Conservation (phyloP, 2,113 vertebrate genomes). For the Ophthalmolycus amberensis region DNA sequence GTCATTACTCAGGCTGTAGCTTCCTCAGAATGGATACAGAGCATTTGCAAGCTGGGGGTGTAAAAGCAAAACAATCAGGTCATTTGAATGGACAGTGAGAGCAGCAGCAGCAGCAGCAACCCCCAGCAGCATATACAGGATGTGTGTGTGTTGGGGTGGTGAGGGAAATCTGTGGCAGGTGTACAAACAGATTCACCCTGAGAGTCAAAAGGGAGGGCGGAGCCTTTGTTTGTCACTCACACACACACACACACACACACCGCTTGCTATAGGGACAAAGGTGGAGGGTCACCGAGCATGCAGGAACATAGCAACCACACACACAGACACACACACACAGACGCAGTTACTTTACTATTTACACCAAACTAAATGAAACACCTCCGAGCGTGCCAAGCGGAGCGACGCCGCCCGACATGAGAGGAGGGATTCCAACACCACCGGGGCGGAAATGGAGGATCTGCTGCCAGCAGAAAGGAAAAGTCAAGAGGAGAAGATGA, state of each 20-base stretch:
- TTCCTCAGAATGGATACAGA: not conserved
- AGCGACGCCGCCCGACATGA: constrained; percentile 23
- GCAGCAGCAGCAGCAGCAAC: constrained; percentile 19
- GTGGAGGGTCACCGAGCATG: constrained; percentile 44
- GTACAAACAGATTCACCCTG: constrained; percentile 69
- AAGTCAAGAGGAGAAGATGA: constrained; percentile 2
- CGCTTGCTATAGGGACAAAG: constrained; percentile 46
- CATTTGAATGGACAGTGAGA: constrained; percentile 37
- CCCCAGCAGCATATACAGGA: constrained; percentile 36
- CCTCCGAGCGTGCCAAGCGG: not conserved
- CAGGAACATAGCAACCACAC: constrained; percentile 24
- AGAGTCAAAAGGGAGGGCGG: constrained; percentile 42
- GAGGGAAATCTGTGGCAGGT: constrained; percentile 63
- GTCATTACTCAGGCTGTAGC: not conserved
- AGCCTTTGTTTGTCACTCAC: constrained; percentile 56
- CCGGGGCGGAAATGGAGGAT: constrained; percentile 29
- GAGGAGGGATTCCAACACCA: constrained; percentile 33
- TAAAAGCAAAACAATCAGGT: constrained; percentile 35
- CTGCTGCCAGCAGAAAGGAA: not conserved
- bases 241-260: constrained; percentile 39
- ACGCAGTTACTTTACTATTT: constrained; percentile 21
- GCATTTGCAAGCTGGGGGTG: constrained; percentile 12
- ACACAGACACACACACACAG: constrained; percentile 33
- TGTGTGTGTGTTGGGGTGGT: constrained; percentile 7
- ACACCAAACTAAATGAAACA: constrained; percentile 43